Conservation (phyloP, 2,888 invertebrate species). For the Endomychus coccineus region DNA sequence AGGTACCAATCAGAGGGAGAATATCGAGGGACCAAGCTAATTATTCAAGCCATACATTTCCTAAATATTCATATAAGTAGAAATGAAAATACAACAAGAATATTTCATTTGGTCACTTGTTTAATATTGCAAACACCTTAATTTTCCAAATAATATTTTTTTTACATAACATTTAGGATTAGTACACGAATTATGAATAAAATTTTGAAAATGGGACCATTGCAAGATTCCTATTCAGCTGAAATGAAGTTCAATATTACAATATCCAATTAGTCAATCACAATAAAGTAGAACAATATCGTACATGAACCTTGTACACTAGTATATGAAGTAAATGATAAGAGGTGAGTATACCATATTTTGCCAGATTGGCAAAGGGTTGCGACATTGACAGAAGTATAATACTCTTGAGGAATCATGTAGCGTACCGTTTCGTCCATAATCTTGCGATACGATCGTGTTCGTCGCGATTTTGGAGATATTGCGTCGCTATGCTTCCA, state of each 20-base stretch:
- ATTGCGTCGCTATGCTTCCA: slow-evolving; percentile 97
- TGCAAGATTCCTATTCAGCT: slow-evolving; percentile 12
- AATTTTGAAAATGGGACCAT: slow-evolving; percentile 8
- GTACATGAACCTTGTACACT: slow-evolving; percentile 16
- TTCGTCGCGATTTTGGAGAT: slow-evolving; percentile 93
- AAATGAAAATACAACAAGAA: too few relatives aligned
- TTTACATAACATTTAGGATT: too few relatives aligned
- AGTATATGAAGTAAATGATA: slow-evolving; percentile 16
- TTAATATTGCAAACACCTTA: too few relatives aligned
- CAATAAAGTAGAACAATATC: slow-evolving; percentile 14
- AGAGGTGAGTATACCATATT: slow-evolving; percentile 34
- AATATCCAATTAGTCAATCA: slow-evolving; percentile 12
- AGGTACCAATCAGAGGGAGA: too few relatives aligned
- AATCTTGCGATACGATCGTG: slow-evolving; percentile 96
- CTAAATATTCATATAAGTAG: too few relatives aligned
- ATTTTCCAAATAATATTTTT: too few relatives aligned
- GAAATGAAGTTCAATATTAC: too few relatives aligned
- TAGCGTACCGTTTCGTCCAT: slow-evolving; percentile 97
- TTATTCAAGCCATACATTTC: too few relatives aligned
- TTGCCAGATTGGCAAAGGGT: slow-evolving; percentile 39
- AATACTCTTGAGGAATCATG: slow-evolving; percentile 56
- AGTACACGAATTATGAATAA: slow-evolving; percentile 13
- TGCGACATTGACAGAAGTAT: slow-evolving; percentile 36
- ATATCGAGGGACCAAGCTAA: too few relatives aligned
- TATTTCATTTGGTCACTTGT: too few relatives aligned